Evolutionary conservation across 2,797 vertebrate species (phyloP).

Genomic region (Syngnathus acus): DNA sequence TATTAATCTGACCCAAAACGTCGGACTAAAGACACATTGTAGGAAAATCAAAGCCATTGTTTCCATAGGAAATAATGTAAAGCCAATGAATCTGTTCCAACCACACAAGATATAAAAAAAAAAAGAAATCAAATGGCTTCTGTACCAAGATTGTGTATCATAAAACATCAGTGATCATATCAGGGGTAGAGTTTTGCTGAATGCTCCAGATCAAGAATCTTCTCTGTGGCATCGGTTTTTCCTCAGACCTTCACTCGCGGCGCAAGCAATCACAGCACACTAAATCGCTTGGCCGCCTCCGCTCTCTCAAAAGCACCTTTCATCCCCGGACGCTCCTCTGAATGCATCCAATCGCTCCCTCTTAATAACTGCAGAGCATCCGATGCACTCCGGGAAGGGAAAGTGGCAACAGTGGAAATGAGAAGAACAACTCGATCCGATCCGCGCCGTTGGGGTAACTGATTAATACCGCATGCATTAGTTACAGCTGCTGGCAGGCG

Average conservation of each 20-base stretch:
- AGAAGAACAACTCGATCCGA: constrained; percentile 6
- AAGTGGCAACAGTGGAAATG: constrained; percentile 15
- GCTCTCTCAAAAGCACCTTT: constrained; percentile 14
- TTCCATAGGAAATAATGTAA: no score
- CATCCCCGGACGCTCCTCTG: constrained; percentile 12
- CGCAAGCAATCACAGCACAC: constrained; percentile 16
- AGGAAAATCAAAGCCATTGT: no score
- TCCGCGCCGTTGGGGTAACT: constrained; percentile 8
- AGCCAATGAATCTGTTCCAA: no score
- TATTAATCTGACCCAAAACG: not conserved
- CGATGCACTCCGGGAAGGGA: constrained; percentile 8
- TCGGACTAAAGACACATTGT: no score
- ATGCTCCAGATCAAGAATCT: not conserved
- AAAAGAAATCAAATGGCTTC: no score
- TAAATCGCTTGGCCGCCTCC: constrained; percentile 22
- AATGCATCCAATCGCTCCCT: constrained; percentile 12
- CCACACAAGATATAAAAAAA: no score
- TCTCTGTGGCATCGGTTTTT: not conserved
- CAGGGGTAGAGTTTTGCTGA: not conserved
- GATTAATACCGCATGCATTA: constrained; percentile 21
- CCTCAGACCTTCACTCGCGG: not conserved
- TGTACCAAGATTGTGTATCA: not conserved
- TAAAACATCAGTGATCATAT: not conserved
- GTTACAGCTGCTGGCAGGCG: constrained; percentile 29
- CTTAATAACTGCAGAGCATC: constrained; percentile 11